Base-by-base conservation (phyloP, 1,140 invertebrate genomes). In the Drosophila lowei region DNA sequence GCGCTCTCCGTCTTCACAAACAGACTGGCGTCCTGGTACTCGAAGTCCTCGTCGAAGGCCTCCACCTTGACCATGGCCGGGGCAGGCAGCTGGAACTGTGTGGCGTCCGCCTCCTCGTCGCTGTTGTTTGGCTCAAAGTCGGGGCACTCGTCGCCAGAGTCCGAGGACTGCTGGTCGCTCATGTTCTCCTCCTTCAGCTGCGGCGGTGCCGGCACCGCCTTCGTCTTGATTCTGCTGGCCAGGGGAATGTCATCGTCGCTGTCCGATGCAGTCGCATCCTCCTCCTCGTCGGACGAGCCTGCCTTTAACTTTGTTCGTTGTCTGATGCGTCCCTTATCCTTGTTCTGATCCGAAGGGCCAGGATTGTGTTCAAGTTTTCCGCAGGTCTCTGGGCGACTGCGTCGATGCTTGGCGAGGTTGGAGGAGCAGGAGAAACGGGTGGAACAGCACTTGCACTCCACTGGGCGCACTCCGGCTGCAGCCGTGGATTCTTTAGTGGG, bases 361-460 rank as follows among this genome's bases (percentile, higher is more conserved):
- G 72, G 46, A 77, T 76, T 63, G 76, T 90, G 85, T 76, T 90
- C 64, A 0, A 84, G 80, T 16, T 78, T 66, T 2, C 92, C 92
- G 71, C 92, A 92, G 3, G 84, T 92, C 15, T 92, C 85, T 0
- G 91, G 91, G 49, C 92, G 90, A 28, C 86, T 90, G 55, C 77
- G 79, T 48, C 91, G 74, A 71, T 93, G 92, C 73, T 92, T 92
- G 18, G 90, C 77, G 43, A 92, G 66, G 72, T 92, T 92, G 5
- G 92, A 90, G 25, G 83, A 63, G 72, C 92, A 92, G n/a, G 92
- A 91, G 63, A 92, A 93, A 44, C 90, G 79, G 30, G 79, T 72
- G 8, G 72, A 72, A 68, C 92, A 92, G 58, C 89, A 88, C 60
- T 90, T 78, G 54, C 92, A 93, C 55, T 77, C 78, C 42, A 90